Base-by-base conservation (phyloP, 2,113 vertebrate genomes). In the Callospermophilus lateralis region DNA sequence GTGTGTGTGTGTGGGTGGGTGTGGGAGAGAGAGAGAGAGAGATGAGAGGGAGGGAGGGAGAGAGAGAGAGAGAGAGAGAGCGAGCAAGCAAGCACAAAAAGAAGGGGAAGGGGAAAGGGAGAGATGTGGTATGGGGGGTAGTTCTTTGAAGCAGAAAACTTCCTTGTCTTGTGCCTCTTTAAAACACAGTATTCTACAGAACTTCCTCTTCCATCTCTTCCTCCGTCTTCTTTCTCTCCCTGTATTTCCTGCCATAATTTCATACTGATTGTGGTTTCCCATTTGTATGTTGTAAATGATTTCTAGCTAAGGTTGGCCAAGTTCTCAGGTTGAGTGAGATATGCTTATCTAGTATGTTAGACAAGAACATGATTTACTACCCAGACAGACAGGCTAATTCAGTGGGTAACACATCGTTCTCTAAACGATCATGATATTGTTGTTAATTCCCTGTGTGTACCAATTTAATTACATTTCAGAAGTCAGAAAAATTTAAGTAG, bases 391-490 rank as follows among this genome's bases (percentile, higher is more conserved):
- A 89, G 83, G 73, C 89, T 70, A 96, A 94, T 93, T 96, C 78
- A 83, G 55, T 86, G 94, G 78, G 24, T 94, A 97, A 86, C 94
- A 96, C 51, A 34, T 95, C 53, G 7, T 96, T 97, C 83, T 97
- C 24, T 91, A 89, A 94, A 94, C 70, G 92, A 94, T 91, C 83
- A 70, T 73, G 83, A 91, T 93, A 89, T 78, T 90, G 77, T 73
- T 96, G 90, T 84, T 97, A 97, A 96, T 96, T 96, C 93, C 74
- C 48, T 93, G 28, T 95, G 74, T 95, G 81, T 86, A 91, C 85
- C 94, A 97, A 93, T 80, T 93, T 95, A 97, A 97, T 97, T 95
- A 93, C 65, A 89, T 97, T 97, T 97, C 95, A 95, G 89, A 97
- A 97, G 89, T 96, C 89, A 98, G 55, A 97, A 97, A 95, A 68